These are phyloP conservation scores for Abscondita cerata DNA, from an alignment of 2,888 invertebrate genomes.

Conservation along the genomic window DNA sequence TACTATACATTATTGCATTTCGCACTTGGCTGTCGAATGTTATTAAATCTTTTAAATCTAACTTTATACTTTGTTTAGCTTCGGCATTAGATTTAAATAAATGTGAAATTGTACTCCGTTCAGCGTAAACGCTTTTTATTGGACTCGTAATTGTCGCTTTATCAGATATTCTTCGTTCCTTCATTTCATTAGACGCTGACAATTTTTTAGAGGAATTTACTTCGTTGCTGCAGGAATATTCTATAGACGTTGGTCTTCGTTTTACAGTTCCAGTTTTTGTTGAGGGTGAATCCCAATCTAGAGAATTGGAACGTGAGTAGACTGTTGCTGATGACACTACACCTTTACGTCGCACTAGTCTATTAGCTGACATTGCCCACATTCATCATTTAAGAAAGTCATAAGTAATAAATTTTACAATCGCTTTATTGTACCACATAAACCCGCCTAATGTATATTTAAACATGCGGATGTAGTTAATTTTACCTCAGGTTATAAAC, in stretches of 20 bases:
- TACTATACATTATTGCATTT: conserved; percentile 2
- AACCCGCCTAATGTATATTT: not conserved
- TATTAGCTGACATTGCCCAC: conserved; percentile 42
- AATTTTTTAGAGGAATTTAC: conserved; percentile 12
- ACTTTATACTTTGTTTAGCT: too few species aligned
- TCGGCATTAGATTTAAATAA: too few species aligned
- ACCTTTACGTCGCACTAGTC: conserved; percentile 43
- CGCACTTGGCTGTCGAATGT: not conserved
- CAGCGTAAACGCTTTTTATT: not conserved
- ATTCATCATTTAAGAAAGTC: conserved; percentile 19
- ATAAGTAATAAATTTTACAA: too few species aligned
- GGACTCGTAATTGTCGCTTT: conserved; percentile 22
- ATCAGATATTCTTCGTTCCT: not conserved
- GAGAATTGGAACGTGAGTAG: conserved; percentile 47
- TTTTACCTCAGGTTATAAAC: conserved; percentile 14
- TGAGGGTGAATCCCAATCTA: conserved; percentile 79
- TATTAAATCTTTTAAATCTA: too few species aligned
- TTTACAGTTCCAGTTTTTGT: conserved; percentile 76
- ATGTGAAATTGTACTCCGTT: too few species aligned
- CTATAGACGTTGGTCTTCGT: conserved; percentile 65
- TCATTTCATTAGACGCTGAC: conserved; percentile 4
- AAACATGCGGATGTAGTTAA: conserved; percentile 1
- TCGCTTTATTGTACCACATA: not conserved
- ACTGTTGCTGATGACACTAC: conserved; percentile 40
- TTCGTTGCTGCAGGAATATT: conserved; percentile 33